Conservation (phyloP, 2,888 invertebrate genomes). For the Apodemia hepburni region DNA sequence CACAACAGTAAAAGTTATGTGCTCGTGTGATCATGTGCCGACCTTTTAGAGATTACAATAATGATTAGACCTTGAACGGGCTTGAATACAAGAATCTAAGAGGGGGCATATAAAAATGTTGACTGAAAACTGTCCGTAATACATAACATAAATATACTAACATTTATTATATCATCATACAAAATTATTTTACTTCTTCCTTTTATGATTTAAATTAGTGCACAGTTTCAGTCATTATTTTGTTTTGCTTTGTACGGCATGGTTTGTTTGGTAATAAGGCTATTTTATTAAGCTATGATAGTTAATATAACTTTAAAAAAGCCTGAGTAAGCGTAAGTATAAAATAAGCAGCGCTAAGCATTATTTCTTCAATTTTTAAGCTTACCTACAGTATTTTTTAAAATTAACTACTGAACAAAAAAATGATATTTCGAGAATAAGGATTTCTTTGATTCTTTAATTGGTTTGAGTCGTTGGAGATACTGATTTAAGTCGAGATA, state of each 20-base stretch:
- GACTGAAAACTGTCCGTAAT: conserved; percentile 48
- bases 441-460: no score
- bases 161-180: not conserved
- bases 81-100: conserved; percentile 33
- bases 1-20: conserved; percentile 40
- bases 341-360: no score
- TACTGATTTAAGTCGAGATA: no score
- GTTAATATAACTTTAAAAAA: conserved; percentile 1
- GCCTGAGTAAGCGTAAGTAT: no score
- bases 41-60: conserved; percentile 38
- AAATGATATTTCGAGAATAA: no score
- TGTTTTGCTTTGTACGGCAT: conserved; percentile 26
- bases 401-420: no score
- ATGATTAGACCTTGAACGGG: conserved; percentile 18
- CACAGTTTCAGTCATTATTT: conserved; percentile 33
- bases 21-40: conserved; percentile 40
- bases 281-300: conserved; percentile 16
- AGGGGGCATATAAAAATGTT: conserved; percentile 38
- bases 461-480: no score
- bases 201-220: conserved; percentile 16
- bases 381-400: no score
- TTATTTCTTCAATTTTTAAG: no score
- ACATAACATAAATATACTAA: conserved; percentile 1
- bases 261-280: conserved; percentile 21
- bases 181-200: not conserved